Evolutionary conservation across 2,113 vertebrate species (phyloP).

Genomic region (Hyperoodon ampullatus): DNA sequence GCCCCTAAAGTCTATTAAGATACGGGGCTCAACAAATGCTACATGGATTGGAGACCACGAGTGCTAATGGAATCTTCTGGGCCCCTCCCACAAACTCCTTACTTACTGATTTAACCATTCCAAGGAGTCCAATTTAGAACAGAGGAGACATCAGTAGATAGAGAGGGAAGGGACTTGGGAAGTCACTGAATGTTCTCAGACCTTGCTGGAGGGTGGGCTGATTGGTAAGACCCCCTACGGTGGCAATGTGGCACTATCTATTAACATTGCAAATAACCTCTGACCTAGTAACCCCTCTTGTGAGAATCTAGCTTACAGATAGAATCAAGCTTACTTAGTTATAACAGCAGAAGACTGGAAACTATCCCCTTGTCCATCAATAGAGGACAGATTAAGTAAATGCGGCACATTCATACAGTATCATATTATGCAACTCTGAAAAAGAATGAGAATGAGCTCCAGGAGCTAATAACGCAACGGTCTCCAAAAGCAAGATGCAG

Average conservation of each 20-base stretch:
- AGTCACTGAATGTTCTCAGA: not conserved
- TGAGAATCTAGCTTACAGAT: not conserved
- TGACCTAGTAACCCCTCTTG: not conserved
- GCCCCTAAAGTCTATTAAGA: not conserved
- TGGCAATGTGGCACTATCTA: not conserved
- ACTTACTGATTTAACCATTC: not conserved
- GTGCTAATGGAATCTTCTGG: not conserved
- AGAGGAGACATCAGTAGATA: not conserved
- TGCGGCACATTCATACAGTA: not conserved
- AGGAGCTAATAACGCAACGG: not conserved
- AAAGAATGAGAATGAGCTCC: not conserved
- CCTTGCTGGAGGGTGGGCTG: no score
- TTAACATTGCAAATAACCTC: not conserved
- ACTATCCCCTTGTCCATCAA: not conserved
- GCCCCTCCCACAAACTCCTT: not conserved
- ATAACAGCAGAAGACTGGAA: conserved; percentile 42
- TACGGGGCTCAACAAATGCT: not conserved
- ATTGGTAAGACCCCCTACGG: not conserved
- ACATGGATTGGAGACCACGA: not conserved
- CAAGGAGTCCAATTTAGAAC: not conserved
- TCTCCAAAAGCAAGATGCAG: not conserved
- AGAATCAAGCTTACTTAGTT: not conserved
- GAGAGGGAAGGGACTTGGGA: not conserved
- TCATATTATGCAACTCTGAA: not conserved
- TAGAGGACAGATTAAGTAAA: not conserved